Conservation (phyloP, 2,797 vertebrate genomes). For the Poeciliopsis presidionis region DNA sequence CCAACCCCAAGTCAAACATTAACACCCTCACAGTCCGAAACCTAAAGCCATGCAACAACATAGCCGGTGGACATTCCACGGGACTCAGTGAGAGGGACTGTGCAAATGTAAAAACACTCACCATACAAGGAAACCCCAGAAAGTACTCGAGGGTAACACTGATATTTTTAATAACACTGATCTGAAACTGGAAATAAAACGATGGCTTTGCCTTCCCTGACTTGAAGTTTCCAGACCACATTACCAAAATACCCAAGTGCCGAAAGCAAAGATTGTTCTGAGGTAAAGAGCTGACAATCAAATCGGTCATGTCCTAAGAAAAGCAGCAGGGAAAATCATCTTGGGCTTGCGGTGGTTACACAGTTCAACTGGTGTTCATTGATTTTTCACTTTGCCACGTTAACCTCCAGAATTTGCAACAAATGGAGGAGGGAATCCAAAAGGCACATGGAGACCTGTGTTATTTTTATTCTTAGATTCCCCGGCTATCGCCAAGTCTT, state of each 20-base stretch:
- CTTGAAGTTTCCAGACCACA: constrained; percentile 55
- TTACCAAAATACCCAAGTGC: constrained; percentile 66
- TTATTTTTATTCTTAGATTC: constrained; percentile 43
- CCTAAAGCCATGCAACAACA: constrained; percentile 73
- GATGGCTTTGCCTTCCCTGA: constrained; percentile 36
- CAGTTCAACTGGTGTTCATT: constrained; percentile 45
- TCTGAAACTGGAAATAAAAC: constrained; percentile 42
- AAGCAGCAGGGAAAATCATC: constrained; percentile 60
- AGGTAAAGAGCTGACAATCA: constrained; percentile 70
- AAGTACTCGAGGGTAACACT: constrained; percentile 32
- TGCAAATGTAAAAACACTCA: constrained; percentile 70
- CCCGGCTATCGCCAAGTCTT: constrained; percentile 40
- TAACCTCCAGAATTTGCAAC: constrained; percentile 45
- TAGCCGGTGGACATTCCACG: constrained; percentile 63
- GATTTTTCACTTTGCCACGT: constrained; percentile 45
- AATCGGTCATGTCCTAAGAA: constrained; percentile 54
- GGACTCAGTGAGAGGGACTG: constrained; percentile 65
- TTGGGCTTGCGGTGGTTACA: constrained; percentile 29
- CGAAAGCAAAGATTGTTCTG: constrained; percentile 62
- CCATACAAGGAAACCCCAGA: constrained; percentile 49
- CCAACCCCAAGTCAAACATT: constrained; percentile 76
- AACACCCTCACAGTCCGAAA: constrained; percentile 67
- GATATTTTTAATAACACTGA: constrained; percentile 59
- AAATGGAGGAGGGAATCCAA: constrained; percentile 27
- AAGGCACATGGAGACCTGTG: constrained; percentile 9